phyloP scores from a whole-genome alignment of 1,140 invertebrate genomes.

The Macrocentrus cingulum region DNA sequence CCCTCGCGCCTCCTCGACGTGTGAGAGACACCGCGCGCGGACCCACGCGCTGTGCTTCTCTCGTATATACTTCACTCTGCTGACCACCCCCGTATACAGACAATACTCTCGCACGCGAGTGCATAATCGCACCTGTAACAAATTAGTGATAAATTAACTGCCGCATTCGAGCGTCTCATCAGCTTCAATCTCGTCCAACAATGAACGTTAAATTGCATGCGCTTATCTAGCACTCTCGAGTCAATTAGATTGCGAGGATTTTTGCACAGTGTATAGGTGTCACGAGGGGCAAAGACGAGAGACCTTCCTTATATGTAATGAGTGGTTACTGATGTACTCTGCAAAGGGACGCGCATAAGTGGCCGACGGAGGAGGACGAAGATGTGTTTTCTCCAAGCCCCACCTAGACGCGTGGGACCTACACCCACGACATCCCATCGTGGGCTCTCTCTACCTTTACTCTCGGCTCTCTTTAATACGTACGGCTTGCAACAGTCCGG shows the following conservation, averaged over 20 bases:
- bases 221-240: too few relatives aligned
- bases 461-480: slow-evolving; percentile 20
- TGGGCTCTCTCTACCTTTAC: slow-evolving; percentile 16
- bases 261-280: background rate
- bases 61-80: background rate
- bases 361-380: slow-evolving; percentile 10
- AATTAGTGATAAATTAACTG: background rate
- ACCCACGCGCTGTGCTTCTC: slow-evolving; percentile 16
- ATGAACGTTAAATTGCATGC: too few relatives aligned
- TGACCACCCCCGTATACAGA: background rate
- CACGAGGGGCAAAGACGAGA: background rate
- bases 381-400: slow-evolving; percentile 24
- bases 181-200: too few relatives aligned
- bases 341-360: slow-evolving; percentile 7
- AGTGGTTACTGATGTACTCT: slow-evolving; percentile 33
- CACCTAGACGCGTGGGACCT: slow-evolving; percentile 37
- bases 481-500: slow-evolving; percentile 22
- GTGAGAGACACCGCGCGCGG: slow-evolving; percentile 16
- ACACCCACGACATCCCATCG: slow-evolving; percentile 47
- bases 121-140: slow-evolving; percentile 2
- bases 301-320: slow-evolving; percentile 44
- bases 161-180: background rate
- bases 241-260: slow-evolving; percentile 18
- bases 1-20: slow-evolving; percentile 16
- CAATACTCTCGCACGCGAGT: background rate